Conservation (phyloP, 1,140 invertebrate genomes). For the Scaptomyza pallida region DNA sequence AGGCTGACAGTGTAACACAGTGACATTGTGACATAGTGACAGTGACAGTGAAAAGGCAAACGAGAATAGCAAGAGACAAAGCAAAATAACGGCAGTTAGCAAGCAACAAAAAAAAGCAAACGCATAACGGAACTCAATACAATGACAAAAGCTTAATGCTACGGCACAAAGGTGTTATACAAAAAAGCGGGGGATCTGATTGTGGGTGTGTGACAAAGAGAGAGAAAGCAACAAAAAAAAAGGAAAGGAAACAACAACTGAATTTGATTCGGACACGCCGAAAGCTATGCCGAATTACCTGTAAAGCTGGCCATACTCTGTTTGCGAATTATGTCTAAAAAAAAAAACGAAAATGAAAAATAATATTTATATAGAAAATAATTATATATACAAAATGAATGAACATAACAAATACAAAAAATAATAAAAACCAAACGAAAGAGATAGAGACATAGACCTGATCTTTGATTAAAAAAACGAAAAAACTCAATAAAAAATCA, state of each 20-base stretch:
- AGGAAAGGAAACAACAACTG: too few relatives aligned
- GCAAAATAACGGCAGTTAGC: conserved; percentile 13
- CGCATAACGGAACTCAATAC: background rate
- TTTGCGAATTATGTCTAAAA: conserved; percentile 84
- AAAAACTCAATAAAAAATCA: conserved; percentile 5
- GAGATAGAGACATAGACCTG: conserved; percentile 8
- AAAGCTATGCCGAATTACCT: conserved; percentile 68
- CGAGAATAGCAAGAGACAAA: background rate
- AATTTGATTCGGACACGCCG: conserved; percentile 20
- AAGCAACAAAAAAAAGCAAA: conserved; percentile 13
- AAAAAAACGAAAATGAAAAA: conserved; percentile 75
- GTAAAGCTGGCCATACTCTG: conserved; percentile 76
- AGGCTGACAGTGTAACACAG: conserved; percentile 21
- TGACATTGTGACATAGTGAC: conserved; percentile 1
- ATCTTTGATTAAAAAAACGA: background rate
- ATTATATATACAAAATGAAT: conserved; percentile 20
- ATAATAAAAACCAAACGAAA: background rate
- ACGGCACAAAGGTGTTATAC: conserved; percentile 1
- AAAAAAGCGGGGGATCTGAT: conserved; percentile 4
- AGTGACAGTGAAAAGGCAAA: conserved; percentile 1
- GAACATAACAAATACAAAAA: conserved; percentile 27
- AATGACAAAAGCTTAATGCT: conserved; percentile 15
- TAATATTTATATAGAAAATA: conserved; percentile 64
- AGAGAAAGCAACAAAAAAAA: conserved; percentile 27
- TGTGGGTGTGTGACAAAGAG: background rate